Evolutionary conservation across 2,888 invertebrate genomes (phyloP), one percentile per base, ranked within the genome.

Genomic region (Callyntrura sp.): DNA sequence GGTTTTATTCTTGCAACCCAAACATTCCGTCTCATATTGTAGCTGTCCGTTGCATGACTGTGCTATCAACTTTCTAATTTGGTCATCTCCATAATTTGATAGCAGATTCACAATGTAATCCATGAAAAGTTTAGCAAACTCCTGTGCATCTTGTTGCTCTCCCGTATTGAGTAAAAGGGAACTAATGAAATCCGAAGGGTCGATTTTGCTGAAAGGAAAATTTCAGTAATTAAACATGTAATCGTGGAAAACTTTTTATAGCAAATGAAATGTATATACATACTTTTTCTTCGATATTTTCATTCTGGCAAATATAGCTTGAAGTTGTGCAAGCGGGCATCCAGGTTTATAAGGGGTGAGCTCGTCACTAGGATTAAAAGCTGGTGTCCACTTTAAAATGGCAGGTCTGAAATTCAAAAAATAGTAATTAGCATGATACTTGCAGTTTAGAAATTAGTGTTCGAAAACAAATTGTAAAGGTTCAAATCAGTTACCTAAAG

Each of bases 401-500:
- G 96, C 96, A 92, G 94, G 95, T 92, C 96, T 95, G 81, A 70
- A 95, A 94, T 68, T 79, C n/a, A 2, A 11, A 51, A 82, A 73
- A 57, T 73, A 60, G 88, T n/a, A 65, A 1, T 28, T 28, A 65
- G 1, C 12, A 5, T 12, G 1, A n/a, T 94, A 95, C 95, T 95
- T 95, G 94, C n/a, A n/a, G n/a, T n/a, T n/a, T n/a, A n/a, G n/a
- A 95, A 95, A 62, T 95, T 94, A 90, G 95, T 95, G 93, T 96
- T 96, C 93, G 96, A 94, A 96, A 96, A 96, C 96, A 96, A 51
- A 96, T 94, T 96, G 95, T 82, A 96, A 95, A 85, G 96, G 95
- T n/a, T n/a, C n/a, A n/a, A n/a, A n/a, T n/a, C 96, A 96, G 94
- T 96, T 96, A 79, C 96, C 96, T 51, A 96, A 94, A 94, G 96